Evolutionary conservation across 2,888 invertebrate species (phyloP).

Genomic region (Agrotis segetum): DNA sequence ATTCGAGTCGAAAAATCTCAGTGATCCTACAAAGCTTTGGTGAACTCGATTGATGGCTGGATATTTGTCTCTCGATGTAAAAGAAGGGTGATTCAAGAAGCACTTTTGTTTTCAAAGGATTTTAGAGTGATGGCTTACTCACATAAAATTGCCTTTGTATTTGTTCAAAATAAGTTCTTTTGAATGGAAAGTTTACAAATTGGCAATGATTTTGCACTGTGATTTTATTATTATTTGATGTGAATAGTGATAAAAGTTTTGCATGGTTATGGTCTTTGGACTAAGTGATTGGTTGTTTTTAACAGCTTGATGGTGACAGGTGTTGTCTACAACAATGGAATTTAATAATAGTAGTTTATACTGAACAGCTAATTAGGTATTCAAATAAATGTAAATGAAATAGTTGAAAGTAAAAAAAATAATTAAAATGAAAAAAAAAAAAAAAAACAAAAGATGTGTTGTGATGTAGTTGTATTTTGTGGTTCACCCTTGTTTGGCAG

Average conservation of each 20-base stretch:
- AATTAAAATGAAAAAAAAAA: too few relatives aligned
- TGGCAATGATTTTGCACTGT: not conserved
- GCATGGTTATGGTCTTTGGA: too few relatives aligned
- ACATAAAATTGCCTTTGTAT: constrained; percentile 32
- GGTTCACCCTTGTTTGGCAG: too few relatives aligned
- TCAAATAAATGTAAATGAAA: too few relatives aligned
- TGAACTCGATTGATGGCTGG: constrained; percentile 30
- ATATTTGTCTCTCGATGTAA: constrained; percentile 45
- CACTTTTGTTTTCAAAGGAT: constrained; percentile 37
- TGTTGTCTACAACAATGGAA: not conserved
- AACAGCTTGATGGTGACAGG: too few relatives aligned
- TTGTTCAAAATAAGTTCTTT: constrained; percentile 21
- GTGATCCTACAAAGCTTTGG: constrained; percentile 23
- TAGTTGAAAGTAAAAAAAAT: too few relatives aligned
- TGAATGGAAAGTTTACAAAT: not conserved
- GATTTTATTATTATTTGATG: not conserved
- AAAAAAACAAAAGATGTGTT: too few relatives aligned
- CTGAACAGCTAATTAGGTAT: too few relatives aligned
- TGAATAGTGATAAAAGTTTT: too few relatives aligned
- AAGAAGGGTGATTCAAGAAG: constrained; percentile 33
- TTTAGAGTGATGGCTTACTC: constrained; percentile 17
- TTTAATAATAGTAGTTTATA: not conserved
- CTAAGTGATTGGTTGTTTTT: not conserved
- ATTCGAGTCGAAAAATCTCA: constrained; percentile 27
- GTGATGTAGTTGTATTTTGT: too few relatives aligned